Base-by-base conservation (phyloP, 2,888 invertebrate genomes). In the Diabrotica balteata region DNA sequence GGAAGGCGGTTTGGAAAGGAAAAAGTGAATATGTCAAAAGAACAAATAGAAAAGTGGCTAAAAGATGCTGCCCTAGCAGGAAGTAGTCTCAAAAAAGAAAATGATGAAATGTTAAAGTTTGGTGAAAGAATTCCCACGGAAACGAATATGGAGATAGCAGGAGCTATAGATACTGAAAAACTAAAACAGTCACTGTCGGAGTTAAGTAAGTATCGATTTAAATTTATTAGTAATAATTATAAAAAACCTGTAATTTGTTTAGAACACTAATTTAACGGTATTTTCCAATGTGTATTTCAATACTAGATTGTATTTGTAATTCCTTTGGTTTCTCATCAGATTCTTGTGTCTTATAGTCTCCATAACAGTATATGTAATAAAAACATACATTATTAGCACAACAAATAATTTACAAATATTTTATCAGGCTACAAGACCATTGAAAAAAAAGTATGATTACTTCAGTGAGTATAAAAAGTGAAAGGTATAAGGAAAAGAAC, bases 21-120 rank as follows among this genome's bases (percentile, higher is more conserved):
- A 17, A 88, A 89, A 77, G 89, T 90, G 0, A 90, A 90, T 76
- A 90, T 90, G 90, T 90, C 90, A 0, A 89, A 88, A 49, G 90
- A 90, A 76, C 89, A 90, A 80, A 90, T 90, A 53, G 90, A 90
- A 73, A 89, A 90, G 75, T 90, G 90, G 90, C 76, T 84, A 8
- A 85, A 86, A 70, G 82, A 82, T 42, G 84, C 82, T 51, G 84
- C 81, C 1, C 70, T 84, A 73, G 84, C 85, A 0, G 82, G 82
- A 10, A 80, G 78, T 66, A 77, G 77, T 22, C 75, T 80, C 8
- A 83, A 81, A 63, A 81, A 80, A 45, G 79, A 80, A 65, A 80
- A 81, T 66, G 83, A 82, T 60, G 80, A 80, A 50, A 79, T 83
- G 79, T 66, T 82, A 11, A 83, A 82, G 72, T 82, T 81, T 67